These are phyloP conservation scores for Apis mellifera DNA, from an alignment of 1,140 invertebrate genomes.

Conservation along the genomic window DNA sequence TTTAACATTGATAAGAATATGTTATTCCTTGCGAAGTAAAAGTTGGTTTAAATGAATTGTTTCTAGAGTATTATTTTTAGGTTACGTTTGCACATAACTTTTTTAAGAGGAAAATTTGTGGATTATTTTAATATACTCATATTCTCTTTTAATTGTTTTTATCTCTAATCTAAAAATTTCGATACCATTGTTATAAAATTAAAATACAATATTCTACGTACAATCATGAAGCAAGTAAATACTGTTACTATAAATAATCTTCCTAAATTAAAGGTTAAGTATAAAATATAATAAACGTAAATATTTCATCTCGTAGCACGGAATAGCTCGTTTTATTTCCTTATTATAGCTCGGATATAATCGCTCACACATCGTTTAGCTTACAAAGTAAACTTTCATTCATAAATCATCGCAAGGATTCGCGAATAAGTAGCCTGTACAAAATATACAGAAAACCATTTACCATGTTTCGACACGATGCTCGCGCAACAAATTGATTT, in stretches of 20 bases:
- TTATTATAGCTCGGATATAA: conserved; percentile 16
- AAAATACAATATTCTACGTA: no score
- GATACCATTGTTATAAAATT: no score
- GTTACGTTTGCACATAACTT: no score
- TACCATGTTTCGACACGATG: conserved; percentile 29
- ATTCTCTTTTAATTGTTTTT: no score
- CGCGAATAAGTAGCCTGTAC: conserved; percentile 6
- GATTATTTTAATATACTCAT: no score
- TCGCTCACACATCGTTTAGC: conserved; percentile 18
- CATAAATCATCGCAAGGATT: conserved; percentile 29
- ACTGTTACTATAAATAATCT: not conserved
- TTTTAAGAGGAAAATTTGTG: no score
- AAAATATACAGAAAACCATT: conserved; percentile 15
- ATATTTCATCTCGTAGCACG: not conserved
- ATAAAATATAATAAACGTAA: not conserved
- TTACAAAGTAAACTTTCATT: conserved; percentile 21
- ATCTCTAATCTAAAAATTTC: no score
- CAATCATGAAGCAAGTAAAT: not conserved
- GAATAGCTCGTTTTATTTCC: conserved; percentile 2
- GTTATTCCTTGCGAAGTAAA: no score
- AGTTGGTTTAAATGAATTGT: no score
- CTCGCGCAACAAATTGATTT: conserved; percentile 22
- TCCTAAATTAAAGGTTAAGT: not conserved
- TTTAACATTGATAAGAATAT: no score
- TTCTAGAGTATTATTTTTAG: no score